Percentiles rank a stretch among this genome's conserved stretches.
Evolutionary conservation across 1,140 invertebrate genomes (phyloP).

Genomic region (Lucilia cuprina): DNA sequence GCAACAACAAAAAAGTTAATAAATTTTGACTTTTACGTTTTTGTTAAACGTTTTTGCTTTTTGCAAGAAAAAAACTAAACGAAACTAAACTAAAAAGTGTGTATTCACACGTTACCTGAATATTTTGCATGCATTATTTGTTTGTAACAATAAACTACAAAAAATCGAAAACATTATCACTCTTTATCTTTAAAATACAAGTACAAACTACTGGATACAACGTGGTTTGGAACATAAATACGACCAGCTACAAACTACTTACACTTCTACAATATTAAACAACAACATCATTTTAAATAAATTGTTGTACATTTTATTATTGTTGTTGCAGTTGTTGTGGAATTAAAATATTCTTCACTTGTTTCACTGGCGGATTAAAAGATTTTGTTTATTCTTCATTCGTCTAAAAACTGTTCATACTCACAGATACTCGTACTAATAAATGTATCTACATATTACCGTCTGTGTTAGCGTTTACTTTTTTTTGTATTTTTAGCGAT

Average conservation of each 20-base stretch:
- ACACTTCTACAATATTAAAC: background rate
- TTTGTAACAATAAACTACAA: background rate
- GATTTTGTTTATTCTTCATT: background rate
- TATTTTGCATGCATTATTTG: background rate
- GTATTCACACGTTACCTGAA: background rate
- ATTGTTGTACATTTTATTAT: background rate
- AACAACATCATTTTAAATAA: background rate
- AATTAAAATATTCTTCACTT: background rate
- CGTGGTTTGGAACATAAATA: too few relatives aligned
- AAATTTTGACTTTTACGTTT: conserved; percentile 8
- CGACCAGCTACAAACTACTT: too few relatives aligned
- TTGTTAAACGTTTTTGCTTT: background rate
- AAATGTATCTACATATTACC: background rate
- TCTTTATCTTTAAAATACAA: background rate
- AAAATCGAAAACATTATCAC: background rate
- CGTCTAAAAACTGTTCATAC: background rate
- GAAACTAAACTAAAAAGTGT: background rate
- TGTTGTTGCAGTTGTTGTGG: background rate
- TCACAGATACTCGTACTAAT: background rate
- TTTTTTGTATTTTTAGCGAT: background rate
- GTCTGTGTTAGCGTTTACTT: background rate
- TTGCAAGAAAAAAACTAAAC: background rate
- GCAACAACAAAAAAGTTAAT: background rate
- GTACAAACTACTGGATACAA: background rate
- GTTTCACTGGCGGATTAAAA: background rate